phyloP scores from a whole-genome alignment of 1,140 invertebrate species.

The Chironomus tepperi region DNA sequence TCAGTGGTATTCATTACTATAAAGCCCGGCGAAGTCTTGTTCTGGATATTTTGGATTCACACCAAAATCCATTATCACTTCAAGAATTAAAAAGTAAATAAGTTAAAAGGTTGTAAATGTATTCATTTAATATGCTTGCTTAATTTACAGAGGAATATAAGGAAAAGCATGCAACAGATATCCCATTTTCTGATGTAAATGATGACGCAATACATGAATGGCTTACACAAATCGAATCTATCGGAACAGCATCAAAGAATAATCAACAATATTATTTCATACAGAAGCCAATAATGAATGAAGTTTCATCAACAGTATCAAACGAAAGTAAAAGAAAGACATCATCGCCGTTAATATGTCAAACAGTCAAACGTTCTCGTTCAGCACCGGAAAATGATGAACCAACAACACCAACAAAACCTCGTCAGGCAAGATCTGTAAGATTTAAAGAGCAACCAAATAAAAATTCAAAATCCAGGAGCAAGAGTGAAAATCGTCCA shows the following conservation, averaged over 20 bases:
- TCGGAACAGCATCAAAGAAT: neutral
- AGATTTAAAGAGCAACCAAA: too few species aligned
- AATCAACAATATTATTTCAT: too few species aligned
- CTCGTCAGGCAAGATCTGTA: too few species aligned
- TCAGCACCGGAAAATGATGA: neutral
- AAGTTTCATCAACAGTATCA: too few species aligned
- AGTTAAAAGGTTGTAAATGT: neutral
- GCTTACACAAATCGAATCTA: neutral
- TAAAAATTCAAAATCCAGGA: neutral
- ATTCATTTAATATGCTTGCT: too few species aligned
- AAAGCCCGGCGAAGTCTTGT: neutral
- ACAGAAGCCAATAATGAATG: too few species aligned
- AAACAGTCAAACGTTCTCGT: neutral
- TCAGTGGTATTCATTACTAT: neutral
- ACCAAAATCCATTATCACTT: neutral
- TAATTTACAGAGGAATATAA: neutral
- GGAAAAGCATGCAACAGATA: neutral
- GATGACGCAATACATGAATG: neutral
- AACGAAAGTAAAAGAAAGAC: too few species aligned
- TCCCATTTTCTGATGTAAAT: neutral
- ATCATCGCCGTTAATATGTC: neutral
- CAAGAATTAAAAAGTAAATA: neutral
- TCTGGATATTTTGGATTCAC: neutral
- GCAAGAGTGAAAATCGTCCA: neutral
- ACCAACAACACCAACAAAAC: too few species aligned